Base-by-base conservation (phyloP, 2,113 vertebrate species). In the Saguinus imperator region DNA sequence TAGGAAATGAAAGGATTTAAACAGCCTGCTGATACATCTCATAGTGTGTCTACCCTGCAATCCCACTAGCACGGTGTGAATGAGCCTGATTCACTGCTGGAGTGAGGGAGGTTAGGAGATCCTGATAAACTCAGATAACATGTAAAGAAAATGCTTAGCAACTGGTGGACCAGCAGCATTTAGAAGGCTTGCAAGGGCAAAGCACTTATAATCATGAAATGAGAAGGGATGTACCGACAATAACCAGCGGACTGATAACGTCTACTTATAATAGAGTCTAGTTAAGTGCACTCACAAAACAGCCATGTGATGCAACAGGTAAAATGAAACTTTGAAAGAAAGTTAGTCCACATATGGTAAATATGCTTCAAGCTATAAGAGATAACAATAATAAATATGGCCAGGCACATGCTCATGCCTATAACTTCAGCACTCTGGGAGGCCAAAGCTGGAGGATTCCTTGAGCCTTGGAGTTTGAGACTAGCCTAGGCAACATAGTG, bases 51-150 rank as follows among this genome's bases (percentile, higher is more conserved):
- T 87, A 95, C 97, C 95, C 91, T 97, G 52, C 92, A 84, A 80
- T 82, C 79, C 87, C 55, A 55, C 70, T 89, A 86, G 80, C 77
- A 58, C 0, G 0, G 85, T 4, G 73, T 97, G 97, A 98, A 98
- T 97, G 96, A 98, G 95, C 57, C 93, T 68, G 91, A 88, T 96
- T 93, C 97, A 96, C 20, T 48, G 89, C 87, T 55, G 1, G 23
- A 92, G 96, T 93, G 97, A 97, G 95, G 94, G 92, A 96, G 83
- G 85, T 73, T 85, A 37, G 29, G 82, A 97, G 97, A 93, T 95
- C 92, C 96, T 87, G 95, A 98, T 97, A 95, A 79, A 98, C 92
- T 98, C 86, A 98, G 97, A 97, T 97, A 97, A 97, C 87, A 61
- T 72, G 68, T 45, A 97, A 96, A 87, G 91, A 91, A 97, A 98